A percentile compares a stretch with the other conserved stretches of the same genome.
Evolutionary conservation across 2,113 vertebrate genomes (phyloP).

Genomic region (Aplodontia rufa): DNA sequence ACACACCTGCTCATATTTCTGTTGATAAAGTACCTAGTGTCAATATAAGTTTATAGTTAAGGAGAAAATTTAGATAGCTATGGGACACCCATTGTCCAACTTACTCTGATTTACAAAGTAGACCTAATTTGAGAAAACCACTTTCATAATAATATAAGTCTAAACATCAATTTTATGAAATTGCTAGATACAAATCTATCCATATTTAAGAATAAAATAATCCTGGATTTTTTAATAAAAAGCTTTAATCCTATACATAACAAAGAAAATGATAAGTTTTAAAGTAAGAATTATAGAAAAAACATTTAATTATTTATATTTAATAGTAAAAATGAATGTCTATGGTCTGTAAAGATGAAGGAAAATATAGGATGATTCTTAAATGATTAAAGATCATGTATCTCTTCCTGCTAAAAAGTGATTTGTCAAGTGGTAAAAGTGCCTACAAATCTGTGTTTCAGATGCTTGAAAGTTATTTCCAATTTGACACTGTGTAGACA

Average conservation of each 20-base stretch:
- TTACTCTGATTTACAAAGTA: background rate
- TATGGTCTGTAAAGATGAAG: background rate
- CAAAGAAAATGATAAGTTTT: background rate
- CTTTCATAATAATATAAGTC: background rate
- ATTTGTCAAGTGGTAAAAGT: background rate
- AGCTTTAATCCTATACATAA: background rate
- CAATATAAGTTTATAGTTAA: background rate
- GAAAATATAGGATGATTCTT: background rate
- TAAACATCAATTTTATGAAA: background rate
- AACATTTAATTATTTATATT: background rate
- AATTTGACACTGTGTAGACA: background rate
- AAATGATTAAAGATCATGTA: background rate
- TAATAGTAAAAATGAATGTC: background rate
- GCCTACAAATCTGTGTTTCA: background rate
- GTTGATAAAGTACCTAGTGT: background rate
- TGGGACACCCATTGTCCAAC: background rate
- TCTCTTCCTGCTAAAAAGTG: background rate
- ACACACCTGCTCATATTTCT: background rate
- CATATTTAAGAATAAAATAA: background rate
- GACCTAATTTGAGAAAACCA: background rate
- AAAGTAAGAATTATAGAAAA: background rate
- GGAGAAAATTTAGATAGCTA: background rate
- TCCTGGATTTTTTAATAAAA: conserved; percentile 7
- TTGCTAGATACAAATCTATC: background rate
- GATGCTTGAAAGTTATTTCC: background rate